Base-by-base conservation (phyloP, 2,888 invertebrate genomes). In the Hedya salicella region DNA sequence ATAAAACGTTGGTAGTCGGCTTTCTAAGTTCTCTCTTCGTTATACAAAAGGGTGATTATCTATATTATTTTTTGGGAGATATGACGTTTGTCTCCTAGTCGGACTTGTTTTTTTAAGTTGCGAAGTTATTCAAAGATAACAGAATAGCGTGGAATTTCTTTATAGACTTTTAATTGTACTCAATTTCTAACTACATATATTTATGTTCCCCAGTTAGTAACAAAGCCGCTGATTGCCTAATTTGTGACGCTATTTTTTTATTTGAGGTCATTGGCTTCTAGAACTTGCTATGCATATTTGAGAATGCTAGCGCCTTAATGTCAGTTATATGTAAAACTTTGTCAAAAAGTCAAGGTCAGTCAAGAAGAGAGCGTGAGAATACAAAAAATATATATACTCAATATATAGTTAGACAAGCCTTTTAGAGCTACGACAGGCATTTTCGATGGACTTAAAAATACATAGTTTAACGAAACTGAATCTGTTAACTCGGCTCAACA, bases 1-100 rank as follows among this genome's bases (percentile, higher is more conserved):
- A 39, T 46, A 53, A 44, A 53, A 52, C 39, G 9, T 46, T 16
- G 25, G 52, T 52, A 44, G 64, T 57, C 54, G 53, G 60, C 53
- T 48, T 61, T 61, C 54, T 40, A 54, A 21, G 13, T 40, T n/a
- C 25, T 1, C 5, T 42, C 42, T 46, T 17, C 36, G 19, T 39
- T 60, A n/a, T 39, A 11, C 11, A 36, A 36, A 36, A 8, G 6
- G 36, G 36, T 9, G 36, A 9, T 2, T 36, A 8, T 36, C 9
- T 9, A 36, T 36, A 9, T 6, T 11, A 9, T 11, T 1, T 36
- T 11, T 9, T 36, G 36, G 6, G 2, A 36, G 1, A 11, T 36
- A 36, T 11, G 36, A 36, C 36, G 2, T 36, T 8, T 3, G 6
- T 36, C 9, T 36, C 2, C 0, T 8, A 11, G 9, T 6, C 36